Evolutionary conservation across 2,113 vertebrate species (phyloP).

Genomic region (Benitochromis conjunctus): DNA sequence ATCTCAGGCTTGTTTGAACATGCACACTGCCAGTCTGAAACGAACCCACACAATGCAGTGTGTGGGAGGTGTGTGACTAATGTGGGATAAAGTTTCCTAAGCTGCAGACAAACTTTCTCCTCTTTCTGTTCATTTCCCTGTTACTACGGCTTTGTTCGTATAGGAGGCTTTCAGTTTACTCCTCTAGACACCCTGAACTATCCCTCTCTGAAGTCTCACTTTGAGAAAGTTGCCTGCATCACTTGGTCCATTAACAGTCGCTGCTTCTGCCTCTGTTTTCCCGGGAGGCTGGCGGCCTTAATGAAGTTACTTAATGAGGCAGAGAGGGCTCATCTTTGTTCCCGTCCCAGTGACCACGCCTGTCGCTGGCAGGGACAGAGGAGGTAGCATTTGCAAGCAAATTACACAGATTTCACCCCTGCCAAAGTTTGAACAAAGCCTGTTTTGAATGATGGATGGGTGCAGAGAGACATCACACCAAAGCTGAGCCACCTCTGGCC

Average conservation of each 20-base stretch:
- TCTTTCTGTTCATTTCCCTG: conserved; percentile 14
- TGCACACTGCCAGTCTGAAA: not conserved
- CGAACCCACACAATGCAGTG: not conserved
- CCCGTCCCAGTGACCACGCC: conserved; percentile 52
- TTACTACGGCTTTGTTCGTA: conserved; percentile 32
- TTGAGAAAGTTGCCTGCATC: conserved; percentile 47
- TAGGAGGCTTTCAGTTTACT: not conserved
- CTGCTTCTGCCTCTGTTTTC: conserved; percentile 34
- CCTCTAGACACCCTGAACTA: not conserved
- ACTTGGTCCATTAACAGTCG: conserved; percentile 47
- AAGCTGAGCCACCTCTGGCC: conserved; percentile 54
- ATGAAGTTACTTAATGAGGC: conserved; percentile 76
- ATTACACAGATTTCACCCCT: conserved; percentile 78
- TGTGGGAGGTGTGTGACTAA: conserved; percentile 50
- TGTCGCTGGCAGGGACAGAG: conserved; percentile 56
- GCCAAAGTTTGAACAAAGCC: conserved; percentile 69
- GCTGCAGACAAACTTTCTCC: conserved; percentile 33
- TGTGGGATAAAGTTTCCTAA: conserved; percentile 26
- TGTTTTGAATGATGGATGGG: conserved; percentile 71
- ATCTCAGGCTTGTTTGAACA: conserved; percentile 10
- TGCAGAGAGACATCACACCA: conserved; percentile 51
- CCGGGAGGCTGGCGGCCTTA: conserved; percentile 36
- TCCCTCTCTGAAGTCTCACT: conserved; percentile 16
- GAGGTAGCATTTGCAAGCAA: conserved; percentile 62
- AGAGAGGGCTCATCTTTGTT: conserved; percentile 70